Evolutionary conservation across 2,888 invertebrate genomes (phyloP), one percentile per base, ranked within the genome.

Genomic region (Stramonita haemastoma): DNA sequence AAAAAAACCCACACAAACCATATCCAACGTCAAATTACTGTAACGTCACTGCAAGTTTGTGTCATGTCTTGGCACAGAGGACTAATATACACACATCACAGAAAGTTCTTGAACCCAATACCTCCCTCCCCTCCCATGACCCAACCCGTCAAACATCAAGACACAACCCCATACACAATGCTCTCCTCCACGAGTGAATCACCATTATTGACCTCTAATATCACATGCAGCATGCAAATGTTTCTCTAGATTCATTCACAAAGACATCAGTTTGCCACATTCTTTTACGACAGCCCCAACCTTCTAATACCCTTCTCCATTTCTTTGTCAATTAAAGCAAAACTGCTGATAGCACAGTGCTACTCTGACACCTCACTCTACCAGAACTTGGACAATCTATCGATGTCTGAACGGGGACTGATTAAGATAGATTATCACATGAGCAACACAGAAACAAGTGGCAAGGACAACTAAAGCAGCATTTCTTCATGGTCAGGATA

Each of bases 41-140:
- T 13, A 83, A 46, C 11, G 46, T 26, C 81, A 83, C 36, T 26
- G 46, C 36, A 83, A 46, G 22, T 36, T 36, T 26, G 6, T 83
- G 36, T 83, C 46, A 83, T 13, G 22, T 22, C 36, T 83, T 83
- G 81, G 81, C 81, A 83, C 81, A 83, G 29, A 46, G 81, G 81
- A 46, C 81, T 22, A 81, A 83, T 83, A 13, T 83, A 85, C 85
- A 60, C 56, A 56, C 85, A 56, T 56, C 56, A 60, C 85, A 85
- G 56, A 13, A 57, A 5, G 19, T 56, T 85, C 84, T 36, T 17
- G 57, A n/a, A 60, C 60, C 81, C 19, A 36, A 26, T 19, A 84
- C 84, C 84, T 13, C 84, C 26, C 13, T 29, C 26, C 84, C 46
- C 84, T 4, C 26, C n/a, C n/a, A 26, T 46, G 32, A 73, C 13